Evolutionary conservation across 1,140 invertebrate genomes (phyloP).

Genomic region (Drosophila hydei): DNA sequence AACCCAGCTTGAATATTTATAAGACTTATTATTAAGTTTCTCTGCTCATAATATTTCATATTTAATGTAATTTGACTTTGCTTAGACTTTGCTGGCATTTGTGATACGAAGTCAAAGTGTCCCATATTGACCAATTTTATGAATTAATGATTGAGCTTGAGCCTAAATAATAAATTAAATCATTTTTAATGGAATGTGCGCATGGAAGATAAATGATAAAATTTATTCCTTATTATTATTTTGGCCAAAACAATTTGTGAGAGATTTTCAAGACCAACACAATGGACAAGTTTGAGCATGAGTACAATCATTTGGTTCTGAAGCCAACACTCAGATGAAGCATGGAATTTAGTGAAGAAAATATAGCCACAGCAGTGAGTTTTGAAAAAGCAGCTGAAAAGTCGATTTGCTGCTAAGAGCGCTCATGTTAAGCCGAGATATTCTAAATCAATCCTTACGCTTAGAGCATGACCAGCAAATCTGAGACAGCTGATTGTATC

Average conservation of each 20-base stretch:
- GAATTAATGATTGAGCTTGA: conserved; percentile 15
- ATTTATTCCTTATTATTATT: too few relatives aligned
- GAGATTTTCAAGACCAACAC: too few relatives aligned
- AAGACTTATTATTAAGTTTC: background rate
- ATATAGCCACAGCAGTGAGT: too few relatives aligned
- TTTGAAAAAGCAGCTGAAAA: too few relatives aligned
- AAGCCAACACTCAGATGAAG: too few relatives aligned
- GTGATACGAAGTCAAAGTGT: background rate
- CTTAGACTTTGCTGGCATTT: background rate
- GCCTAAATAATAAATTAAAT: background rate
- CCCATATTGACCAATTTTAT: background rate
- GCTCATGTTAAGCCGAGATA: too few relatives aligned
- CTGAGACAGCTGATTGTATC: too few relatives aligned
- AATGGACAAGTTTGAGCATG: background rate
- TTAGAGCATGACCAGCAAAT: too few relatives aligned
- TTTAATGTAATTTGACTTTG: background rate
- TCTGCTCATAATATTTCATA: background rate
- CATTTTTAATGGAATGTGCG: background rate
- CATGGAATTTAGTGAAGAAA: too few relatives aligned
- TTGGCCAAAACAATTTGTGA: too few relatives aligned
- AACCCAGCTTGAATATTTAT: background rate
- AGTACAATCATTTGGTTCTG: background rate
- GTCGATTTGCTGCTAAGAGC: too few relatives aligned
- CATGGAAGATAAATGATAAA: background rate
- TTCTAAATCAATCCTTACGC: too few relatives aligned